Conservation (phyloP, 1,140 invertebrate species). For the Caerostris darwini region DNA sequence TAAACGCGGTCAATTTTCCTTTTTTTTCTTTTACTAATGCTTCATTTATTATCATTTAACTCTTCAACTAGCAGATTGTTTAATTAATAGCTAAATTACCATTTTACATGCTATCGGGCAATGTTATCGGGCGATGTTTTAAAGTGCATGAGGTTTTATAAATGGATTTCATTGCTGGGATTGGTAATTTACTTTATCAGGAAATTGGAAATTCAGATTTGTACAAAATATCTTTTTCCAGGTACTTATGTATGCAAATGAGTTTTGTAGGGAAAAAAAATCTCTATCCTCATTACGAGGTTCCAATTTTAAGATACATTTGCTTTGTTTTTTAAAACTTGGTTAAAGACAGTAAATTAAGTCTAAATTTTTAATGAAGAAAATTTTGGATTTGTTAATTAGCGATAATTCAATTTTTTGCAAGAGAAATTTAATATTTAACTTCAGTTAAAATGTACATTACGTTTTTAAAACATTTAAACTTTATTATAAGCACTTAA, state of each 20-base stretch:
- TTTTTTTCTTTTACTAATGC: not conserved
- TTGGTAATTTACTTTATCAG: constrained; percentile 1
- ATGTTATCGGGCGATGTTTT: not conserved
- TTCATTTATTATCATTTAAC: constrained; percentile 1
- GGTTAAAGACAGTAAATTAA: too few species aligned
- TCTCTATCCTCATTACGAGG: too few species aligned
- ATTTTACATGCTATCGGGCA: constrained; percentile 45
- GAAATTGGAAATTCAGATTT: not conserved
- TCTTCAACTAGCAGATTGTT: constrained; percentile 10
- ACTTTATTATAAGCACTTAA: too few species aligned
- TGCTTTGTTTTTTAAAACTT: too few species aligned
- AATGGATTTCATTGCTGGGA: not conserved
- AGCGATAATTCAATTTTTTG: too few species aligned
- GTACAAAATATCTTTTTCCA: not conserved
- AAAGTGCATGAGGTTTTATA: constrained; percentile 12
- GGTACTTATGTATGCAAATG: not conserved
- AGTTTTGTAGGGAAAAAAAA: not conserved
- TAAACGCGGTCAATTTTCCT: not conserved
- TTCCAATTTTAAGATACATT: too few species aligned
- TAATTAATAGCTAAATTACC: constrained; percentile 61
- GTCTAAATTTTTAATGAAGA: too few species aligned
- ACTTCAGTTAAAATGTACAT: too few species aligned
- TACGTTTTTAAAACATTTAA: too few species aligned
- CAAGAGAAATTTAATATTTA: too few species aligned
- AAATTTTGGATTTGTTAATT: too few species aligned